Base-by-base conservation (phyloP, 2,888 invertebrate species). In the Meteorus cinctellus region DNA sequence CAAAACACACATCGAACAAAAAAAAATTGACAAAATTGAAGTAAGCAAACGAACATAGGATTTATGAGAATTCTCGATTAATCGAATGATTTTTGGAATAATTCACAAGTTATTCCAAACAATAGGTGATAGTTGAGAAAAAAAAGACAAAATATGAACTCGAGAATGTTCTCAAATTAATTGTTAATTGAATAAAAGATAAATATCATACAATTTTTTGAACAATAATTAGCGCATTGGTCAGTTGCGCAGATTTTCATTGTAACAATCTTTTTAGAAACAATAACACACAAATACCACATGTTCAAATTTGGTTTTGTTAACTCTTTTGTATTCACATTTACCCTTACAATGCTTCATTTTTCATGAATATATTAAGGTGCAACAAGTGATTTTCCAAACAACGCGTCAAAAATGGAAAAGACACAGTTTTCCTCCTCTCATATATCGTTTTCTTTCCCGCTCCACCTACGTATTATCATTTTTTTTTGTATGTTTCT, bases 401-500 rank as follows among this genome's bases (percentile, higher is more conserved):
- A 80, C 77, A 81, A 82, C 81, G 82, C 79, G 78, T 82, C 82
- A 80, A 82, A 82, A 82, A 81, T 81, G 79, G 80, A 81, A 83
- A 81, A 77, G 78, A 81, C 77, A 77, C 79, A 76, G 65, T 77
- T 76, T 79, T 72, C 65, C 16, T n/a, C n/a, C 41, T 1, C 41
- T 41, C 12, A 41, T 41, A 41, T 48, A 16, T 48, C 16, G 3
- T 48, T n/a, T 48, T 8, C 14, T 48, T 48, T 48, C 16, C n/a
- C 6, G 62, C 51, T 65, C 48, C 62, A 70, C 63, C 69, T 63
- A 60, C 75, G 24, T 62, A 66, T 48, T 14, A 41, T 41, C 41
- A 34, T 24, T 59, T 59, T 10, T 70, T 12, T 27, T 14, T 65
- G 4, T 14, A 31, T 41, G 41, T 24, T 55, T 29, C 34, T 31